phyloP scores from a whole-genome alignment of 2,888 invertebrate species.

The Molorchus minor region DNA sequence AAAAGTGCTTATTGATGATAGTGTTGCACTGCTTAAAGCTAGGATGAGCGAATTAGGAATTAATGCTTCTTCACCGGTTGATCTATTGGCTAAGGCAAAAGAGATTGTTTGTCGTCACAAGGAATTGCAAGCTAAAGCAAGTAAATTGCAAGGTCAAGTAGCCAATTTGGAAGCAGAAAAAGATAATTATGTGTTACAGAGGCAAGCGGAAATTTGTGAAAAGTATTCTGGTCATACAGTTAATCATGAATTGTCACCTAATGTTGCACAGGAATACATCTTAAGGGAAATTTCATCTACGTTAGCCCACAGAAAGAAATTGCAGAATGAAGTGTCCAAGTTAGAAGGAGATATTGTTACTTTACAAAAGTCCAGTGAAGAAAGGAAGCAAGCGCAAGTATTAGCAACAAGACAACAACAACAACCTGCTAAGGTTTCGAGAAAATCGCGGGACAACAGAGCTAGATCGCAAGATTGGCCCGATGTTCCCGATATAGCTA shows the following conservation, averaged over 20 bases:
- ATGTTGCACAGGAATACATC: conserved; percentile 81
- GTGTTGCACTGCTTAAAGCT: conserved; percentile 86
- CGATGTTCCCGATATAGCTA: conserved; percentile 87
- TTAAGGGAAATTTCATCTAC: conserved; percentile 88
- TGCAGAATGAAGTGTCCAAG: conserved; percentile 82
- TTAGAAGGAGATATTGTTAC: conserved; percentile 81
- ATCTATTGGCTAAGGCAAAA: conserved; percentile 85
- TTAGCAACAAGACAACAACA: conserved; percentile 53
- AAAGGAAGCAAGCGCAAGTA: conserved; percentile 65
- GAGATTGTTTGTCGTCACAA: conserved; percentile 94
- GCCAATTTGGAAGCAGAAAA: conserved; percentile 80
- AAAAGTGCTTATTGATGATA: conserved; percentile 89
- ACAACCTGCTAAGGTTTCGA: conserved; percentile 58
- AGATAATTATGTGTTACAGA: conserved; percentile 73
- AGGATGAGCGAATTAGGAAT: conserved; percentile 93
- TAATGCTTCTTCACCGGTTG: conserved; percentile 85
- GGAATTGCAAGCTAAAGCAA: conserved; percentile 88
- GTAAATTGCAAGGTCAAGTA: conserved; percentile 86
- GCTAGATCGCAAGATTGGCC: conserved; percentile 91
- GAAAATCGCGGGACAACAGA: conserved; percentile 77
- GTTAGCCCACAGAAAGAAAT: conserved; percentile 81
- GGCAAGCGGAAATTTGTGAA: conserved; percentile 80
- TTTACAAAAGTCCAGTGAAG: conserved; percentile 77
- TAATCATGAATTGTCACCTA: conserved; percentile 70
- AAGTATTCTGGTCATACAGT: conserved; percentile 71